Conservation (phyloP, 2,797 vertebrate species). For the Enteromius treurensis region DNA sequence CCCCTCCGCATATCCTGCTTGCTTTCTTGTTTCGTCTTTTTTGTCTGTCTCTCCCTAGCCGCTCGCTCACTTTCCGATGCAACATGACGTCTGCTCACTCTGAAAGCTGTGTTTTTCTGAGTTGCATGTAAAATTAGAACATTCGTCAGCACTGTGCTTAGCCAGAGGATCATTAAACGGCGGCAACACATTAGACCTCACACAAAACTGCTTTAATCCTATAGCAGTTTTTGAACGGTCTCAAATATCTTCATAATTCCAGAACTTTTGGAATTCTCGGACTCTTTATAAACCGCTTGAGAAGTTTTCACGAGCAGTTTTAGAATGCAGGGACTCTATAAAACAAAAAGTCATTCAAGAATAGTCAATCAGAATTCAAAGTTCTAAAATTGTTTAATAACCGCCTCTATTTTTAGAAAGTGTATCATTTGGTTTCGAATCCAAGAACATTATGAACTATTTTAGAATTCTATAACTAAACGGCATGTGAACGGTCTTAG, state of each 20-base stretch:
- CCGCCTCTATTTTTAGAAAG: background rate
- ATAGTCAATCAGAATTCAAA: background rate
- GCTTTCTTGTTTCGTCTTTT: background rate
- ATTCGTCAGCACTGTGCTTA: slow-evolving; percentile 43
- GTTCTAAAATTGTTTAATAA: background rate
- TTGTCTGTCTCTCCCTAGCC: slow-evolving; percentile 13
- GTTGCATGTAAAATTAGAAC: slow-evolving; percentile 56
- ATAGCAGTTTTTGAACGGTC: background rate
- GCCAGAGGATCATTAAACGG: slow-evolving; percentile 45
- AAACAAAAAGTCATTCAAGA: background rate
- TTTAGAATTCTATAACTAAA: background rate
- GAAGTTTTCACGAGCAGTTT: background rate
- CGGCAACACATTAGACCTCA: background rate
- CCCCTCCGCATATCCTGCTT: slow-evolving; percentile 19
- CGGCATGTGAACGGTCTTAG: background rate
- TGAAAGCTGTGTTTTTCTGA: slow-evolving; percentile 50
- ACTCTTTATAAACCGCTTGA: background rate
- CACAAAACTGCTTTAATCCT: slow-evolving; percentile 6
- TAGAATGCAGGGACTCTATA: background rate
- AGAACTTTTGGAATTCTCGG: background rate
- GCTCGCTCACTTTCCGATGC: slow-evolving; percentile 35
- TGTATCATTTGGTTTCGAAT: background rate
- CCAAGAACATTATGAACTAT: too few species aligned
- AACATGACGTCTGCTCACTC: slow-evolving; percentile 49
- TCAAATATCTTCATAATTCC: background rate